A percentile compares a stretch with the other conserved stretches of the same genome.
Evolutionary conservation across 2,113 vertebrate genomes (phyloP).

Genomic region (Macaca nemestrina): DNA sequence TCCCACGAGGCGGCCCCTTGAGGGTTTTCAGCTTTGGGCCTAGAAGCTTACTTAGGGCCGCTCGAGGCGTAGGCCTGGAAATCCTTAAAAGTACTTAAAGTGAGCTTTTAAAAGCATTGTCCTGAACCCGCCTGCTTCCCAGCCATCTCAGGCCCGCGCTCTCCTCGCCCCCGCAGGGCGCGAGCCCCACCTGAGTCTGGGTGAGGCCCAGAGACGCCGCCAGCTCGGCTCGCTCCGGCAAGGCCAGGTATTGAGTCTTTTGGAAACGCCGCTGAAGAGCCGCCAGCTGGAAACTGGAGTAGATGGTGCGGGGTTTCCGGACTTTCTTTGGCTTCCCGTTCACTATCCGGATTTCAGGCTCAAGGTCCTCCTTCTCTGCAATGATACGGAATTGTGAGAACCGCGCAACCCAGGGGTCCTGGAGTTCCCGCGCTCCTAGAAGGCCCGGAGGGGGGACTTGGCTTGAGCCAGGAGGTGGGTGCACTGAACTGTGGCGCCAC

Average conservation of each 20-base stretch:
- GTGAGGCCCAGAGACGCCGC: conserved; percentile 97
- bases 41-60: background rate
- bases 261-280: conserved; percentile 97
- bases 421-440: background rate
- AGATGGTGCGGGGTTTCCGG: conserved; percentile 97
- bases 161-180: background rate
- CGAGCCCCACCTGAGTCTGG: conserved; percentile 93
- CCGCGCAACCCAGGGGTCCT: background rate
- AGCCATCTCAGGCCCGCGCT: background rate
- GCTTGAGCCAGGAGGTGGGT: background rate
- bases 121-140: background rate
- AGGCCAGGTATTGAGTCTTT: conserved; percentile 97
- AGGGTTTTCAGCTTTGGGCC: background rate
- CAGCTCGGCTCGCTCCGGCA: conserved; percentile 97
- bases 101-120: background rate
- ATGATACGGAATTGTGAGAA: conserved; percentile 68
- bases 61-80: background rate
- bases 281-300: conserved; percentile 98
- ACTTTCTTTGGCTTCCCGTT: conserved; percentile 99
- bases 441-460: background rate
- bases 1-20: background rate
- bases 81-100: background rate
- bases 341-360: conserved; percentile 97
- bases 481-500: background rate
- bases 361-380: conserved; percentile 96